These are phyloP conservation scores for Arrhopalites spinosus DNA, from an alignment of 2,888 invertebrate species.

Conservation along the genomic window DNA sequence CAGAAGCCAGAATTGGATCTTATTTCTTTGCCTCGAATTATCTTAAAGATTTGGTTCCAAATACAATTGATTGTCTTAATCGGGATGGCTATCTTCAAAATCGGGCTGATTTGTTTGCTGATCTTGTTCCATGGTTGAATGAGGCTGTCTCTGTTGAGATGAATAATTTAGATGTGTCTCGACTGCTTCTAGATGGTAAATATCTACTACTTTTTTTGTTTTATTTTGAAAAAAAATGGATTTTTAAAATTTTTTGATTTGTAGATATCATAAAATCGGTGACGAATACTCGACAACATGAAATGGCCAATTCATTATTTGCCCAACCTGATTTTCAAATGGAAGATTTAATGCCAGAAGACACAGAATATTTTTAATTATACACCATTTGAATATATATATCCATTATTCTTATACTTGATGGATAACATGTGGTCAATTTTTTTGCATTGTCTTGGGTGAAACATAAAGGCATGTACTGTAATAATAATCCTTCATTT, in stretches of 20 bases:
- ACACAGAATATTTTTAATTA: neutral
- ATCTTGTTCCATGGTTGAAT: constrained; percentile 41
- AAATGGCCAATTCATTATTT: neutral
- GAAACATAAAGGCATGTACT: too few species aligned
- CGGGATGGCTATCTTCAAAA: constrained; percentile 35
- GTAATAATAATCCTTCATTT: too few species aligned
- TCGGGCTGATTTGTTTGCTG: constrained; percentile 16
- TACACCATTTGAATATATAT: too few species aligned
- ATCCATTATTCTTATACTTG: too few species aligned
- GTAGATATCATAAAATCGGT: neutral
- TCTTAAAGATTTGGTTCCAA: constrained; percentile 1
- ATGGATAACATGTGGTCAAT: too few species aligned
- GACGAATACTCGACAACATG: neutral
- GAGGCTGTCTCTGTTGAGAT: constrained; percentile 36
- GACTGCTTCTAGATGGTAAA: constrained; percentile 42
- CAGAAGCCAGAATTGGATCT: constrained; percentile 30
- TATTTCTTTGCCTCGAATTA: constrained; percentile 34
- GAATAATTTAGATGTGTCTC: constrained; percentile 11
- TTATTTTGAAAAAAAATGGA: too few species aligned
- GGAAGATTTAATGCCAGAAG: neutral
- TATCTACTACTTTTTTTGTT: neutral
- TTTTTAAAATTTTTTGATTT: neutral
- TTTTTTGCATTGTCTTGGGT: too few species aligned
- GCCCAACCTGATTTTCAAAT: neutral
- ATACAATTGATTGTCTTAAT: constrained; percentile 8